Conservation (phyloP, 2,888 invertebrate genomes). For the Leucophenga montana region DNA sequence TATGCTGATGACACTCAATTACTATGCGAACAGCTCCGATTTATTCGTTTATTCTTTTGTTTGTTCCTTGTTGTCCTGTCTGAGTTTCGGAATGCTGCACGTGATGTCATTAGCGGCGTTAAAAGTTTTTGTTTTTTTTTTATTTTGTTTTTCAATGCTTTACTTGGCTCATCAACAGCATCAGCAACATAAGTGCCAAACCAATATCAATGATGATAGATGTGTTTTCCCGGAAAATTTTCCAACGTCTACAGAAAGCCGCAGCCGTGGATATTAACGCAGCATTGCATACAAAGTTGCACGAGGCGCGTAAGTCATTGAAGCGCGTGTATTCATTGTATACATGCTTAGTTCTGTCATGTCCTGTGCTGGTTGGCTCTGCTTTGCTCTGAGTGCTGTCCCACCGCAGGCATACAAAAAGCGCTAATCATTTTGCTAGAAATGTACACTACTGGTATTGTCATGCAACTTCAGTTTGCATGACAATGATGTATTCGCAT, state of each 20-base stretch:
- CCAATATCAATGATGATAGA: constrained; percentile 17
- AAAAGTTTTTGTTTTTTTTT: constrained; percentile 34
- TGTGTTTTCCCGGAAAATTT: not conserved
- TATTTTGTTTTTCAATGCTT: constrained; percentile 32
- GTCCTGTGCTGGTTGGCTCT: constrained; percentile 28
- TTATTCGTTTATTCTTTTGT: not conserved
- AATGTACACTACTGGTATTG: not conserved
- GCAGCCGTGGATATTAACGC: too few relatives aligned
- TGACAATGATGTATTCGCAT: too few relatives aligned
- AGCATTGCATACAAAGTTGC: too few relatives aligned
- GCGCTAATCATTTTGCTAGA: not conserved
- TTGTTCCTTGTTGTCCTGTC: not conserved
- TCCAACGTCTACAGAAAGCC: too few relatives aligned
- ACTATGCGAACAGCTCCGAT: constrained; percentile 9
- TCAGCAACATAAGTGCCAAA: not conserved
- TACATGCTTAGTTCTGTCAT: not conserved
- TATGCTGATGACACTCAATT: constrained; percentile 36
- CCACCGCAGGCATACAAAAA: not conserved
- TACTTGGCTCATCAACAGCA: constrained; percentile 2
- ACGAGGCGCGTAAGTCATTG: too few relatives aligned
- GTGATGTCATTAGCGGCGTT: constrained; percentile 59
- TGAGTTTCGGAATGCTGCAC: constrained; percentile 46
- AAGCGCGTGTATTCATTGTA: too few relatives aligned
- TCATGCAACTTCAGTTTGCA: too few relatives aligned
- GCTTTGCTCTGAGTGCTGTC: too few relatives aligned